Evolutionary conservation across 2,113 vertebrate genomes (phyloP).

Genomic region (Corythaeola cristata): DNA sequence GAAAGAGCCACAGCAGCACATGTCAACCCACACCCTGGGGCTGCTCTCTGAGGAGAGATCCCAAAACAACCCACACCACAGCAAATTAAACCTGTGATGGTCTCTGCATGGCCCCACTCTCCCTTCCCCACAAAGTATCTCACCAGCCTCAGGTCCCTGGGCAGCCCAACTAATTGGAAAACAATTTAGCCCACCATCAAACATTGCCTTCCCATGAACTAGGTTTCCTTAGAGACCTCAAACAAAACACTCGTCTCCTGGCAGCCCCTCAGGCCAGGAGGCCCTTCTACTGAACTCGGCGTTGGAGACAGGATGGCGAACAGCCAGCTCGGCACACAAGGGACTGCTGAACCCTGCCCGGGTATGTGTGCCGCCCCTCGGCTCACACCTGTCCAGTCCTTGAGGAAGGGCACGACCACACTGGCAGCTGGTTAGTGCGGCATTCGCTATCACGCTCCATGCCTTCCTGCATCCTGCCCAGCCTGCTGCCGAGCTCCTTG

Average conservation of each 20-base stretch:
- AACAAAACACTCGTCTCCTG: background rate
- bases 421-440: background rate
- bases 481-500: background rate
- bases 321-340: fast-evolving
- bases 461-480: background rate
- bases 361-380: fast-evolving
- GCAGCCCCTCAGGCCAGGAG: background rate
- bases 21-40: background rate
- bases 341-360: fast-evolving
- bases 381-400: fast-evolving
- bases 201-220: fast-evolving
- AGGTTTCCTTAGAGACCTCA: background rate
- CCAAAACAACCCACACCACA: background rate
- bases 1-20: background rate
- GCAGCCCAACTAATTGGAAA: background rate
- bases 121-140: background rate
- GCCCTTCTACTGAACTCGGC: background rate
- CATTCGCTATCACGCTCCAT: background rate
- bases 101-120: background rate
- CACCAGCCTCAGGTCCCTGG: background rate
- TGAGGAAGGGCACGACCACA: background rate
- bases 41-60: background rate
- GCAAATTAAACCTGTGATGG: background rate
- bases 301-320: background rate
- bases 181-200: background rate